A percentile compares a stretch with the other conserved stretches of the same genome.
Conservation (phyloP, 2,797 vertebrate species). For the Pampus argenteus region DNA sequence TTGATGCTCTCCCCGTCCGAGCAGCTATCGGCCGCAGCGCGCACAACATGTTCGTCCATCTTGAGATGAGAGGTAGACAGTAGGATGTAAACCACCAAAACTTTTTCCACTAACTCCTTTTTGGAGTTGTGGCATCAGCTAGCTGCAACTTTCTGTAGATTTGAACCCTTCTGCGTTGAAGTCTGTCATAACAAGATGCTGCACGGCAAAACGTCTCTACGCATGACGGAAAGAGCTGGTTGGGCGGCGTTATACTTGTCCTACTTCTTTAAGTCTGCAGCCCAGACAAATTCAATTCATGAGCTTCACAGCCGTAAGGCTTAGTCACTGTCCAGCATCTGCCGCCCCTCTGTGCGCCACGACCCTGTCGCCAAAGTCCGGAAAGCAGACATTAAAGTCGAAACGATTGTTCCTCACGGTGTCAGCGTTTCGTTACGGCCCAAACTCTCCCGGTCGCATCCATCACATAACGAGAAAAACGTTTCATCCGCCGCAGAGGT, state of each 20-base stretch:
- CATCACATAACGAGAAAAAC: conserved; percentile 39
- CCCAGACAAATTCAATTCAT: conserved; percentile 59
- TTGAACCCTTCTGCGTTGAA: conserved; percentile 1
- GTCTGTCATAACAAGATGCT: conserved; percentile 37
- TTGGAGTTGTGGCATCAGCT: conserved; percentile 50
- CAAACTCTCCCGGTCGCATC: conserved; percentile 43
- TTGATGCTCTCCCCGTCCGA: conserved; percentile 80
- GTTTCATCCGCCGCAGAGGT: conserved; percentile 16
- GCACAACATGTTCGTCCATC: conserved; percentile 87
- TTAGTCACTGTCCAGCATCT: conserved; percentile 74
- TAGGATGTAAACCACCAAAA: conserved; percentile 35
- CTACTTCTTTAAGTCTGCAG: conserved; percentile 70
- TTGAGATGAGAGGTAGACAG: conserved; percentile 54
- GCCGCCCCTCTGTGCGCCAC: conserved; percentile 81
- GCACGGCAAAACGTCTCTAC: conserved; percentile 33
- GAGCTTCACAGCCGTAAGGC: conserved; percentile 44
- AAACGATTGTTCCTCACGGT: conserved; percentile 6
- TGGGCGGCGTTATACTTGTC: conserved; percentile 57
- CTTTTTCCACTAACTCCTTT: conserved; percentile 25
- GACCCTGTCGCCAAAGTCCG: conserved; percentile 57
- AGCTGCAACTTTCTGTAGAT: conserved; percentile 31
- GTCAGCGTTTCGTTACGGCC: conserved; percentile 26
- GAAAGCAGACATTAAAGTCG: conserved; percentile 15
- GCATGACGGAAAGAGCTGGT: conserved; percentile 26
- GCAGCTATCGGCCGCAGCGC: conserved; percentile 53